Base-by-base conservation (phyloP, 1,140 invertebrate genomes). In the Zaprionus africanus region DNA sequence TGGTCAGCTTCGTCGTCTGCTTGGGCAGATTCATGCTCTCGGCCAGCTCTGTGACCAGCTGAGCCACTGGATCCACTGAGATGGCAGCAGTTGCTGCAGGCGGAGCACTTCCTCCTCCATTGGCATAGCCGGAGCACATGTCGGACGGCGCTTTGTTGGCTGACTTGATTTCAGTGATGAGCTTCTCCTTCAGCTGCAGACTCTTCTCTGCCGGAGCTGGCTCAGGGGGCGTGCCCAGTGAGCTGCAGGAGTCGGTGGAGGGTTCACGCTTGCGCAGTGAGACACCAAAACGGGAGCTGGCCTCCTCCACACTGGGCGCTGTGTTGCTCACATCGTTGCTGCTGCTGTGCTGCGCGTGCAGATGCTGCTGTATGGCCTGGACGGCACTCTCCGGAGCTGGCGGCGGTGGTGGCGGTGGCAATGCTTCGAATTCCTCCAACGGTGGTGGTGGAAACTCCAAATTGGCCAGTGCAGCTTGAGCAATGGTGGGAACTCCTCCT, bases 361-460 rank as follows among this genome's bases (percentile, higher is more conserved):
- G 65, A 70, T 90, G 88, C 74, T 84, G 85, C 31, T 88, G 84
- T 60, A 88, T 90, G 26, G 84, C 84, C 56, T 90, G 85, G 17
- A 90, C 73, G 36, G 83, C 79, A 34, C 77, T 82, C 64, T 91
- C 84, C 1, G 91, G 82, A 15, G 87, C 83, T 41, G 91, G 92
- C 31, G 91, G 92, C n/a, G 91, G 91, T 17, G 90, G 90, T 49
- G 91, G 90, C 68, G 76, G 92, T 13, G 91, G 88, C 71, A 92
- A 79, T 56, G 88, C 91, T 79, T 94, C 91, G 76, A 95, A 95
- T 63, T 96, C 96, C 72, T 95, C 90, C 62, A 90, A 95, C 0
- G 95, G 94, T 1, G 97, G 97, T 1, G 97, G 97, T 6, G 97
- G 97, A 93, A 97, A 97, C 86, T 98, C 97, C 4, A 97, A 92